A percentile compares a stretch with the other conserved stretches of the same genome.
Conservation (phyloP, 2,888 invertebrate genomes). For the Eristalis pertinax region DNA sequence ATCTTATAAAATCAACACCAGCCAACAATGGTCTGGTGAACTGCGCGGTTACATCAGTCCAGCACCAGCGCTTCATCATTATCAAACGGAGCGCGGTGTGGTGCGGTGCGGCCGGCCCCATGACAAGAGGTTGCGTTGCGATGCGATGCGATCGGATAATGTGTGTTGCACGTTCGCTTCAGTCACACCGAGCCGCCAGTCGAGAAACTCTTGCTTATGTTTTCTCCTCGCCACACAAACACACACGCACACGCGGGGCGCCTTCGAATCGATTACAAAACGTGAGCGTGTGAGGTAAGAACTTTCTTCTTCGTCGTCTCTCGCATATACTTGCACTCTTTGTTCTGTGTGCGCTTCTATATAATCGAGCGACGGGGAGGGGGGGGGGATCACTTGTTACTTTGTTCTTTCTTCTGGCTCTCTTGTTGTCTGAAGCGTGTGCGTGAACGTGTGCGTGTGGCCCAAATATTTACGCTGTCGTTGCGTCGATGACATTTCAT, state of each 20-base stretch:
- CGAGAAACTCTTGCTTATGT: background rate
- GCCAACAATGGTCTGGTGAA: slow-evolving; percentile 3
- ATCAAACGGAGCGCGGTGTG: too few species aligned
- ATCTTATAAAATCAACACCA: background rate
- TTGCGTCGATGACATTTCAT: slow-evolving; percentile 31
- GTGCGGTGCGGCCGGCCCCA: background rate
- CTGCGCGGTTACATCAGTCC: slow-evolving; percentile 31
- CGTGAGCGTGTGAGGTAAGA: slow-evolving; percentile 42
- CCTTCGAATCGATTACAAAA: slow-evolving; percentile 41
- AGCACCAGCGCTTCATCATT: background rate
- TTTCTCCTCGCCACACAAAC: slow-evolving; percentile 2
- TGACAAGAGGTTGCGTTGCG: slow-evolving; percentile 13
- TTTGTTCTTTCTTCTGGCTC: background rate
- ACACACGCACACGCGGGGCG: slow-evolving; percentile 8
- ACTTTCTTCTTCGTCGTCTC: slow-evolving; percentile 39
- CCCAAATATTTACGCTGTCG: slow-evolving; percentile 27
- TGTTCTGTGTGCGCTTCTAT: background rate
- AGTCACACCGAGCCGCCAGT: too few species aligned
- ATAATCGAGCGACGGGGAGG: background rate
- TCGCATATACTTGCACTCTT: slow-evolving; percentile 10
- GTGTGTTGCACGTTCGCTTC: background rate
- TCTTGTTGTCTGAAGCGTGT: background rate
- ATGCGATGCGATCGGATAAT: slow-evolving; percentile 8
- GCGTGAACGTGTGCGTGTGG: slow-evolving; percentile 2
- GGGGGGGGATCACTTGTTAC: too few species aligned